Percentiles rank a stretch among this genome's conserved stretches.
phyloP scores from a whole-genome alignment of 2,888 invertebrate species.

The Hylaea fasciaria region DNA sequence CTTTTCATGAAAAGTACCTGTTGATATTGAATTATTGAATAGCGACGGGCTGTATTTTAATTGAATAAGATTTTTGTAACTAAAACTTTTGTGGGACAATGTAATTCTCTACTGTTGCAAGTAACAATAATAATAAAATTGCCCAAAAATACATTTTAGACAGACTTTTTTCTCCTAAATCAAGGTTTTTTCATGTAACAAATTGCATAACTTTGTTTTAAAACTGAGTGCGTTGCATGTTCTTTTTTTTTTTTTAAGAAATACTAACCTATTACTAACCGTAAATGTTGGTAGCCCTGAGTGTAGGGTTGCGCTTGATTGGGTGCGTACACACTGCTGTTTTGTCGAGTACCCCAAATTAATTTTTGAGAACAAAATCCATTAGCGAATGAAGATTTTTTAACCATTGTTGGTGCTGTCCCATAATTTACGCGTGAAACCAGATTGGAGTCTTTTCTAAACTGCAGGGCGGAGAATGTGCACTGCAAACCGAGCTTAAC shows the following conservation, averaged over 20 bases:
- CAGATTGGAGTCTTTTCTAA: slow-evolving; percentile 78
- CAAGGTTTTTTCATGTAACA: no score
- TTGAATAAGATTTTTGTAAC: slow-evolving; percentile 7
- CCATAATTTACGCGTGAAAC: slow-evolving; percentile 82
- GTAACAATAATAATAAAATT: no score
- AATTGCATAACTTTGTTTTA: no score
- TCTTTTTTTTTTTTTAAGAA: no score
- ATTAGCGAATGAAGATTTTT: slow-evolving; percentile 81
- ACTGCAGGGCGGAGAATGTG: slow-evolving; percentile 77
- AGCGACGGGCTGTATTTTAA: not conserved
- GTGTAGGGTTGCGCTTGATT: slow-evolving; percentile 64
- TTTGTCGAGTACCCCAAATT: slow-evolving; percentile 82
- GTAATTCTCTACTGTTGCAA: no score
- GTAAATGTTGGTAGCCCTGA: slow-evolving; percentile 45
- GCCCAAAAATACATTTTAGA: not conserved
- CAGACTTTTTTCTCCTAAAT: no score
- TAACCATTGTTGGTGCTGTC: slow-evolving; percentile 78
- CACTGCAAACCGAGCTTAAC: slow-evolving; percentile 44
- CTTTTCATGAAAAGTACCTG: slow-evolving; percentile 11
- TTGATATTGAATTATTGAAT: slow-evolving; percentile 9
- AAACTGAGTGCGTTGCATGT: no score
- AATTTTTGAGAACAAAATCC: slow-evolving; percentile 84
- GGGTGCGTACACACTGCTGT: slow-evolving; percentile 74
- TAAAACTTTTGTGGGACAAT: not conserved
- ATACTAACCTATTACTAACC: no score